Evolutionary conservation across 2,888 invertebrate species (phyloP).

Genomic region (Ornithoptera priamus): DNA sequence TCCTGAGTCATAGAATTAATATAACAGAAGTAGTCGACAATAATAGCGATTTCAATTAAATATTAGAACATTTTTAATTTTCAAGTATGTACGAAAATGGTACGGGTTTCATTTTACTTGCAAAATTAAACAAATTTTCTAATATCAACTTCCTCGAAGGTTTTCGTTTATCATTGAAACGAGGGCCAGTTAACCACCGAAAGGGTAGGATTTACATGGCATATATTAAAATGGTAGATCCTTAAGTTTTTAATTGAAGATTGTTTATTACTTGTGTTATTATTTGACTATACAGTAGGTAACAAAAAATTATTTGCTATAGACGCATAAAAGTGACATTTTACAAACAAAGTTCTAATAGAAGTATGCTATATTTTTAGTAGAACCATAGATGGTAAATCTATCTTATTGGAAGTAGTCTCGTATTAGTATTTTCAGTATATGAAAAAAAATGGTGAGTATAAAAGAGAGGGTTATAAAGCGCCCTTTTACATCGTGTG

Average conservation of each 20-base stretch:
- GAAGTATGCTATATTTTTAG: no score
- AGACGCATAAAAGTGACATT: no score
- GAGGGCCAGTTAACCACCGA: constrained; percentile 6
- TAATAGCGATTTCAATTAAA: neutral
- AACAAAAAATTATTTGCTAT: no score
- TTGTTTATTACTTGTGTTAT: neutral
- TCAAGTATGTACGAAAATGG: neutral
- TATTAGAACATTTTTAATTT: neutral
- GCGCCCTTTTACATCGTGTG: no score
- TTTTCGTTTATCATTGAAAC: constrained; percentile 4
- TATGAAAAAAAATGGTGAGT: no score
- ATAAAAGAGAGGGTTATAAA: no score
- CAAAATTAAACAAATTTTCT: constrained; percentile 8
- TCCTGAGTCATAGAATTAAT: neutral
- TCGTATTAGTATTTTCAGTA: no score
- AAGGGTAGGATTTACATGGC: constrained; percentile 2
- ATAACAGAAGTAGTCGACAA: neutral
- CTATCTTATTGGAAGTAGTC: no score
- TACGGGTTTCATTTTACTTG: constrained; percentile 6
- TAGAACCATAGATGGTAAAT: no score
- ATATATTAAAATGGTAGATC: constrained; percentile 1
- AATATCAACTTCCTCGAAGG: constrained; percentile 4
- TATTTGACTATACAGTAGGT: no score
- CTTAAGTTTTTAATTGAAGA: neutral
- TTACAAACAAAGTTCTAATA: no score